Conservation (phyloP, 1,140 invertebrate genomes). For the Polyergus mexicanus region DNA sequence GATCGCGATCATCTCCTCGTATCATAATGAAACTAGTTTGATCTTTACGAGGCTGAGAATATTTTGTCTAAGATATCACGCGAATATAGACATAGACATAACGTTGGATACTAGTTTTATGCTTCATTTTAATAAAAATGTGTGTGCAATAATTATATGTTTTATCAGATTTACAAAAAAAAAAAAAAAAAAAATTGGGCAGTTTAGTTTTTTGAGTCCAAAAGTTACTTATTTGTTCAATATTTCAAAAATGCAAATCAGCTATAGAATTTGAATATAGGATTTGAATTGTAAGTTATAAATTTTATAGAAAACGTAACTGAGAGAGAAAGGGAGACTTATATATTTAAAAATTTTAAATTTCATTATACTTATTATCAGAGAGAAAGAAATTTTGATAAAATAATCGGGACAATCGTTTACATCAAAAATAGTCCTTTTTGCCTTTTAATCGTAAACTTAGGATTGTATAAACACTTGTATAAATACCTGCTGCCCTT, state of each 20-base stretch:
- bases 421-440: conserved; percentile 12
- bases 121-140: not conserved
- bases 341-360: not conserved
- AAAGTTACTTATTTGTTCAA: not conserved
- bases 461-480: not conserved
- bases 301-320: not conserved
- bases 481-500: conserved; percentile 36
- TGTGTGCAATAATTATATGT: not conserved
- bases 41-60: not conserved
- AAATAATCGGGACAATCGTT: not conserved
- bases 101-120: not conserved
- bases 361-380: not conserved
- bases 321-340: not conserved
- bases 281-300: not conserved
- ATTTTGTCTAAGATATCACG: not conserved
- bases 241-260: not conserved
- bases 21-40: not conserved
- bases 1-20: conserved; percentile 13
- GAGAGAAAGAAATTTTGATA: conserved; percentile 1
- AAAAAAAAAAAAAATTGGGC: not conserved
- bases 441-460: conserved; percentile 38
- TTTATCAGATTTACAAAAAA: not conserved
- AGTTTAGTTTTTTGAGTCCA: not conserved
- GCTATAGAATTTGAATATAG: too few relatives aligned
- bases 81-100: not conserved